Conservation (phyloP, 2,113 vertebrate genomes). For the Nycticebus coucang region DNA sequence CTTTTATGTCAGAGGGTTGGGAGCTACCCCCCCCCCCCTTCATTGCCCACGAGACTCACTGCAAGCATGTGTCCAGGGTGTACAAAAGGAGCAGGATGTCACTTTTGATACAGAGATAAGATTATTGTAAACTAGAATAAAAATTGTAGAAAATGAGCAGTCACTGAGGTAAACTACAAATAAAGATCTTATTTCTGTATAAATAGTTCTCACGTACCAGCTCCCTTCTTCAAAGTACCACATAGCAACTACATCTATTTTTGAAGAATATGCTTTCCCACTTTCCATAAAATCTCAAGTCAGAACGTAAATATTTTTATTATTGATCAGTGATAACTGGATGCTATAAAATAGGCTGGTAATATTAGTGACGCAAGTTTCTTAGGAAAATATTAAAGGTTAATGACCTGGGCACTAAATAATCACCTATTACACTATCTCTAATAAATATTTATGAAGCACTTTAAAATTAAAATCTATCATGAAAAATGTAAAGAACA, state of each 20-base stretch:
- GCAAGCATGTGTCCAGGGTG: not conserved
- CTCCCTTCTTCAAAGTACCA: not conserved
- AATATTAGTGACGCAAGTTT: not conserved
- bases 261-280: not conserved
- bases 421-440: not conserved
- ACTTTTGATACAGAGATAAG: not conserved
- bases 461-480: constrained; percentile 30
- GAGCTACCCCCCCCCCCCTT: not conserved
- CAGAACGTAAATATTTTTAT: constrained; percentile 19
- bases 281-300: constrained; percentile 2
- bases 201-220: not conserved
- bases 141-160: not conserved
- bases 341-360: not conserved
- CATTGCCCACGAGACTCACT: not conserved
- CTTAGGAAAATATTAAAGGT: constrained; percentile 49
- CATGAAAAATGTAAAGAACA: constrained; percentile 18
- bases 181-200: not conserved
- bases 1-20: not conserved
- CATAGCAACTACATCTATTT: not conserved
- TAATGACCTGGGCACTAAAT: not conserved
- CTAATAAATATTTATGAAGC: not conserved
- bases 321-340: not conserved
- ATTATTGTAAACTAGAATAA: not conserved
- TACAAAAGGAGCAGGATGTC: not conserved
- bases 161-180: not conserved